Base-by-base conservation (phyloP, 2,888 invertebrate genomes). In the Lasius platythorax region DNA sequence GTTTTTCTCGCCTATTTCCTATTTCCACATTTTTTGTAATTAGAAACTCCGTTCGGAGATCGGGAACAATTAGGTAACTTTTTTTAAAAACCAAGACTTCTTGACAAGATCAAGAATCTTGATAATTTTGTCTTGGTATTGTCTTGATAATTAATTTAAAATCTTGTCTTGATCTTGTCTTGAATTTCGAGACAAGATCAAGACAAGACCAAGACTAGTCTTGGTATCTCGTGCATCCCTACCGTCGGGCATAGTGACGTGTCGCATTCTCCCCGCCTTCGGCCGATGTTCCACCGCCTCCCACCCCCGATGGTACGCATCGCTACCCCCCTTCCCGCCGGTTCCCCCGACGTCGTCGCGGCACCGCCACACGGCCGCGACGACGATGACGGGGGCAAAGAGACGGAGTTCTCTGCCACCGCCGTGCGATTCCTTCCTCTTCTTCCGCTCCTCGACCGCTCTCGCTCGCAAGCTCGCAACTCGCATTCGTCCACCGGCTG, bases 401-500 rank as follows among this genome's bases (percentile, higher is more conserved):
- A 84, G 84, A 89, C 83, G 64, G 86, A 63, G 75, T 0, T 75
- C 37, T 78, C 82, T 76, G 70, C 81, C 83, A 82, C 68, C 66
- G 72, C 72, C 82, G 43, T 67, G 68, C 40, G 28, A 83, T 79
- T 78, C 73, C 79, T 75, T 83, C 85, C 72, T 75, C 79, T 75
- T 83, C 85, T 76, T 72, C 85, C 84, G 78, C 64, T 86, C 88
- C 87, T 89, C 88, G 79, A 87, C 85, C 83, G 84, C 81, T 84
- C 79, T 89, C 84, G 84, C 82, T 33, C 56, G 23, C 23, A 23
- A 23, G 23, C 23, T 23, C 23, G 23, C 23, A 23, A 23, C 23
- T 23, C 23, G 84, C 89, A 89, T 91, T 90, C 89, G 89, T 87
- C 89, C 89, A 89, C 88, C 89, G 89, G 88, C 89, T 89, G 89